Evolutionary conservation across 2,888 invertebrate genomes (phyloP).

Genomic region (Galeopsomyia nigrocyanea): DNA sequence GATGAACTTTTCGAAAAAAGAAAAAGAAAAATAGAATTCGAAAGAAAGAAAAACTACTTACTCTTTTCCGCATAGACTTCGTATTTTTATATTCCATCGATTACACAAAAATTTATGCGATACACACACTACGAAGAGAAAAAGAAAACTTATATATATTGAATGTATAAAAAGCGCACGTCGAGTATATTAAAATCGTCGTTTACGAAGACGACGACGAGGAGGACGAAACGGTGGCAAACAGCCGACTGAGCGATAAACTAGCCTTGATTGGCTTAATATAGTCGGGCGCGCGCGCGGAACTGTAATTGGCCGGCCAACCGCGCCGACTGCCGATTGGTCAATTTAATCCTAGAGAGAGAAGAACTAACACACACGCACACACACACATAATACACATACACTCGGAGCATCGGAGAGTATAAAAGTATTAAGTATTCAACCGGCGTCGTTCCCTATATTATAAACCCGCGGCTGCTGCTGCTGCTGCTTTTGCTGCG

Average conservation of each 20-base stretch:
- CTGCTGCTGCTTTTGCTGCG: slow-evolving; percentile 40
- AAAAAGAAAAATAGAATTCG: slow-evolving; percentile 14
- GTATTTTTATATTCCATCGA: background rate
- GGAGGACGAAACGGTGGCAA: slow-evolving; percentile 65
- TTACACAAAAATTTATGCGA: too few relatives aligned
- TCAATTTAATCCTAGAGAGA: slow-evolving; percentile 67
- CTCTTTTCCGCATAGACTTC: background rate
- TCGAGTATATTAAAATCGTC: background rate
- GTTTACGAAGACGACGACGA: slow-evolving; percentile 29
- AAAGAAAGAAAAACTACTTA: background rate
- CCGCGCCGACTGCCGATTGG: slow-evolving; percentile 71
- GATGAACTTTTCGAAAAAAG: background rate
- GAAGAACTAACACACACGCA: background rate
- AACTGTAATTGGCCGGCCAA: slow-evolving; percentile 73
- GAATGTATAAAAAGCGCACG: too few relatives aligned
- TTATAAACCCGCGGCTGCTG: slow-evolving; percentile 59
- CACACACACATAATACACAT: background rate
- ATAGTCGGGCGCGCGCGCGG: slow-evolving; percentile 71
- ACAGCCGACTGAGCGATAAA: slow-evolving; percentile 74
- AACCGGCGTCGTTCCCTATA: slow-evolving; percentile 66
- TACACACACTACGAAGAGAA: slow-evolving; percentile 10
- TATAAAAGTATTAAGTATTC: slow-evolving; percentile 66
- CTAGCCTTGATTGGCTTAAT: slow-evolving; percentile 77
- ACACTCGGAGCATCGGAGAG: slow-evolving; percentile 49
- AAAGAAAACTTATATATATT: too few relatives aligned